A percentile compares a stretch with the other conserved stretches of the same genome.
Conservation (phyloP, 2,113 vertebrate genomes). For the Carassius auratus region DNA sequence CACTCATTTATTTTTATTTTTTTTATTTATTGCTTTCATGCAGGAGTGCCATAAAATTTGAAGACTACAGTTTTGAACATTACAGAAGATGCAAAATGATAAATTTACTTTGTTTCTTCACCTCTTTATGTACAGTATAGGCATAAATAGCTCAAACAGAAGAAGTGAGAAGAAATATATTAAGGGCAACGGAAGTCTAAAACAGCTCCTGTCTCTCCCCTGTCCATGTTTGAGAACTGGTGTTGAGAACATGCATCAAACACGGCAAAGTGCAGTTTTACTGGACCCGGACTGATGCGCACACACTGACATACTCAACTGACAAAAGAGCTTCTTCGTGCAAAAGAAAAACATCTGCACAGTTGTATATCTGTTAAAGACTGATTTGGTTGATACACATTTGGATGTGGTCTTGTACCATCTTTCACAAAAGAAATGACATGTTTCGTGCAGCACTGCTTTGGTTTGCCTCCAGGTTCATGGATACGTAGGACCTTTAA, state of each 20-base stretch:
- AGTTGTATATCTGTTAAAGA: slow-evolving; percentile 59
- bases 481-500: neutral
- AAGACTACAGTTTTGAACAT: slow-evolving; percentile 68
- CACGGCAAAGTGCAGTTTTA: slow-evolving; percentile 69
- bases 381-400: slow-evolving; percentile 53
- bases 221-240: slow-evolving; percentile 67
- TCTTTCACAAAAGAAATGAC: slow-evolving; percentile 57
- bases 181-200: slow-evolving; percentile 29
- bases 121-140: slow-evolving; percentile 69
- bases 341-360: slow-evolving; percentile 70
- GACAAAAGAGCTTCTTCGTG: slow-evolving; percentile 69
- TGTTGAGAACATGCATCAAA: slow-evolving; percentile 77
- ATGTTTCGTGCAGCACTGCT: slow-evolving; percentile 67
- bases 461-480: slow-evolving; percentile 65
- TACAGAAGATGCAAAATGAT: slow-evolving; percentile 79
- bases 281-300: slow-evolving; percentile 49
- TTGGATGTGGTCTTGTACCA: slow-evolving; percentile 54
- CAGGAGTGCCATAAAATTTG: slow-evolving; percentile 78
- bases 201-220: slow-evolving; percentile 54
- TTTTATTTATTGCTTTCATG: slow-evolving; percentile 83
- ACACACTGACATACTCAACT: slow-evolving; percentile 49
- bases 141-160: slow-evolving; percentile 74
- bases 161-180: slow-evolving; percentile 53
- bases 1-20: slow-evolving; percentile 64
- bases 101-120: slow-evolving; percentile 47